phyloP scores from a whole-genome alignment of 2,888 invertebrate genomes.

The Euclidia mi region DNA sequence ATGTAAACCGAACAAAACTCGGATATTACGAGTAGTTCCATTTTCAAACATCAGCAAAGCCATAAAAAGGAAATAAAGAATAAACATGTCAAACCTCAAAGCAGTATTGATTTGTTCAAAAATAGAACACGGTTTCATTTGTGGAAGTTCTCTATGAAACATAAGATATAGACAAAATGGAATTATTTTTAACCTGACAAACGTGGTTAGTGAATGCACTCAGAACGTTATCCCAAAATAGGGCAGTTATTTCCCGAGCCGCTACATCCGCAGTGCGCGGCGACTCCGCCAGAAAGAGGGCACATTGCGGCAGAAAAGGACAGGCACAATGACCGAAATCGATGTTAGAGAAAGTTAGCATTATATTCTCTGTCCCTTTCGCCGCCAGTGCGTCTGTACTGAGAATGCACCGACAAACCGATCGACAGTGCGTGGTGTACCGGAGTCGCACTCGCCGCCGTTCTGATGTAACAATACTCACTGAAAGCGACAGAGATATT shows the following conservation, averaged over 20 bases:
- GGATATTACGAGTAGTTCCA: not conserved
- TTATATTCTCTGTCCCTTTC: constrained; percentile 64
- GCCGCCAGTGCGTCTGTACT: constrained; percentile 75
- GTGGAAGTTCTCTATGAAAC: constrained; percentile 1
- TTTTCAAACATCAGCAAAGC: not conserved
- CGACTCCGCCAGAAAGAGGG: constrained; percentile 64
- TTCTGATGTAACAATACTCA: constrained; percentile 56
- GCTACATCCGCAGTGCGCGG: constrained; percentile 78
- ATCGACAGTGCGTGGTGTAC: constrained; percentile 64
- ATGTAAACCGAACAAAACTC: too few relatives aligned
- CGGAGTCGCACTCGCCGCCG: constrained; percentile 56
- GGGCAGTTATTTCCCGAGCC: constrained; percentile 68
- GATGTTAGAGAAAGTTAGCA: constrained; percentile 69
- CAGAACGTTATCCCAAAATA: constrained; percentile 70
- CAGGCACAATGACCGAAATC: constrained; percentile 78
- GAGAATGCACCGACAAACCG: constrained; percentile 72
- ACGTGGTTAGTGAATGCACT: constrained; percentile 56
- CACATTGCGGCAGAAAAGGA: constrained; percentile 72
- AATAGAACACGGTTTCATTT: constrained; percentile 14
- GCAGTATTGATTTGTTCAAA: constrained; percentile 15
- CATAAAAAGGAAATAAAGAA: not conserved
- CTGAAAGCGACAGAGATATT: constrained; percentile 37
- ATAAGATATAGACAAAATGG: not conserved
- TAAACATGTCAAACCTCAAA: not conserved
- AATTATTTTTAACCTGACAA: constrained; percentile 53